Evolutionary conservation across 2,113 vertebrate genomes (phyloP), one percentile per base, ranked within the genome.

Genomic region (Spea multiplicata): DNA sequence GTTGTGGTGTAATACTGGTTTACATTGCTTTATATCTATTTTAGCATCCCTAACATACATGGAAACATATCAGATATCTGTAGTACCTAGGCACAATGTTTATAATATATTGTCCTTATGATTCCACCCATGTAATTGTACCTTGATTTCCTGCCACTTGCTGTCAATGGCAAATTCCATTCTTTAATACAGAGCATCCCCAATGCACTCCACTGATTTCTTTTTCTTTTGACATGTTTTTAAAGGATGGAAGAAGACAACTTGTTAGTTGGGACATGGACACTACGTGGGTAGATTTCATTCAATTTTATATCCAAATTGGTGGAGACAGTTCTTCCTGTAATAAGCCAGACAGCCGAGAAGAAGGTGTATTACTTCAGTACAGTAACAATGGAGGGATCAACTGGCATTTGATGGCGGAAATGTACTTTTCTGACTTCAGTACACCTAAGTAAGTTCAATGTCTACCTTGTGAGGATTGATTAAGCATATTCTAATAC

Each of bases 401-500:
- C 85, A 97, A 90, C 88, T 99, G 97, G 97, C 94, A 95, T 48
- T 93, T 98, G 44, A 93, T 99, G 3, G 95, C 96, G 6, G 97
- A 99, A 89, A 97, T 99, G 97, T 99, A 99, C 88, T 99, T 98
- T 89, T 97, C 95, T 8, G 97, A 99, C 88, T 99, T 98, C 88
- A 97, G 92, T 83, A 97, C 95, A 75, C 94, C 97, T 73, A 95
- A 97, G 93, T 94, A 91, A 52, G 74, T 57, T 30, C 30, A 30
- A 30, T 30, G 30, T 30, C 30, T 30, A 30, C 30, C 30, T 30
- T 30, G 30, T 30, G 30, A 30, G 30, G 30, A 30, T 30, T 30
- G 30, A 30, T 30, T 2, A 30, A 30, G 30, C 30, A 30, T 1
- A 30, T 30, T 30, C 30, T 30, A 30, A 30, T 30, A 30, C 30